Conservation (phyloP, 1,140 invertebrate species). For the Scaptodrosophila lebanonensis region DNA sequence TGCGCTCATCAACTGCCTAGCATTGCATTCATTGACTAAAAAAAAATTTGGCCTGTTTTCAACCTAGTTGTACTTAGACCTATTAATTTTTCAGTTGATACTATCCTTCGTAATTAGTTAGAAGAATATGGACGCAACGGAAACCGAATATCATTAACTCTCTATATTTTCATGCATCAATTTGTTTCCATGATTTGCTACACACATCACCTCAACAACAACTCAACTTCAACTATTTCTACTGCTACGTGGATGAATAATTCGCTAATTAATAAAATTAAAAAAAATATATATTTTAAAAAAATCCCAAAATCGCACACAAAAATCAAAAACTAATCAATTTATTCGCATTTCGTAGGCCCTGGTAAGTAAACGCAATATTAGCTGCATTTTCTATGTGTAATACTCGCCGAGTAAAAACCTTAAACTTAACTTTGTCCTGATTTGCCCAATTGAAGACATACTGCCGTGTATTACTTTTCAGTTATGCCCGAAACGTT, state of each 20-base stretch:
- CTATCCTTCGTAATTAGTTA: not conserved
- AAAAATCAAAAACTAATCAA: constrained; percentile 1
- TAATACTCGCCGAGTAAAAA: too few relatives aligned
- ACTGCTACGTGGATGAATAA: constrained; percentile 40
- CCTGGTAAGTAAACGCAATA: constrained; percentile 41
- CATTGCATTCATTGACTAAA: too few relatives aligned
- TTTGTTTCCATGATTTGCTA: constrained; percentile 29
- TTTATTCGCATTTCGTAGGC: constrained; percentile 51
- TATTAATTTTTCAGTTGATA: constrained; percentile 5
- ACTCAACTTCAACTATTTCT: constrained; percentile 21
- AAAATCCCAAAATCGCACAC: constrained; percentile 9
- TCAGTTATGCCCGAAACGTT: too few relatives aligned
- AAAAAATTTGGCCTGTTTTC: too few relatives aligned
- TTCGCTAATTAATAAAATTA: constrained; percentile 32
- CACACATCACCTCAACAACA: constrained; percentile 30
- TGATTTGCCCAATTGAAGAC: too few relatives aligned
- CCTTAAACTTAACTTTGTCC: too few relatives aligned
- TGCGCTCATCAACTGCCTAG: too few relatives aligned
- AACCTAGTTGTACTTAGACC: too few relatives aligned
- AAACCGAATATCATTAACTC: constrained; percentile 37
- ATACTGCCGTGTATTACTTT: too few relatives aligned
- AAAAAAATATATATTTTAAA: constrained; percentile 21
- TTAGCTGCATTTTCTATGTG: too few relatives aligned
- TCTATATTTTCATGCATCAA: constrained; percentile 59
- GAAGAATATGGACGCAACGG: too few relatives aligned